A percentile compares a stretch with the other conserved stretches of the same genome.
Evolutionary conservation across 2,113 vertebrate species (phyloP).

Genomic region (Mystacornis crossleyi): DNA sequence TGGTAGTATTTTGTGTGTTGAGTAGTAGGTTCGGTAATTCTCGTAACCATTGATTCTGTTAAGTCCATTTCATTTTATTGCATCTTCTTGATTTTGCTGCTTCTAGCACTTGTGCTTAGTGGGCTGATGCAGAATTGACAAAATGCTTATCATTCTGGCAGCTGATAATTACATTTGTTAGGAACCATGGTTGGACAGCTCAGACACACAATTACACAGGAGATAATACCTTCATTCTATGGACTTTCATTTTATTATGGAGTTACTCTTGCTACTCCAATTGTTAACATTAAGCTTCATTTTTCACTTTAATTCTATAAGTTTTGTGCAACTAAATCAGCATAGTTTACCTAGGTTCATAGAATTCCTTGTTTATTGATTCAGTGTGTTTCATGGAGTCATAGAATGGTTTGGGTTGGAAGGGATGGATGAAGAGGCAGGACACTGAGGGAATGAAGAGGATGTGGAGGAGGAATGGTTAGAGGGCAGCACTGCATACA

Average conservation of each 20-base stretch:
- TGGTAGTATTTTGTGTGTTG: neutral
- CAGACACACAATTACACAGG: neutral
- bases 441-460: neutral
- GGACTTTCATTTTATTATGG: neutral
- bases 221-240: neutral
- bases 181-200: neutral
- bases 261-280: neutral
- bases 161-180: neutral
- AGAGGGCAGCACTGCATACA: neutral
- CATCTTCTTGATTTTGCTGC: neutral
- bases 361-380: neutral
- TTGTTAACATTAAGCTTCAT: neutral
- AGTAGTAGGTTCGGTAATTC: neutral
- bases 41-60: neutral
- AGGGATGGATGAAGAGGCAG: neutral
- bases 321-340: neutral
- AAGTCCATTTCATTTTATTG: constrained; percentile 10
- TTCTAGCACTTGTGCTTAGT: neutral
- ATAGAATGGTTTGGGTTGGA: neutral
- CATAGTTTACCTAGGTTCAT: neutral
- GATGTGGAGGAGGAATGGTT: neutral
- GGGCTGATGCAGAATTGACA: neutral
- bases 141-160: neutral
- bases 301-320: neutral
- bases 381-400: neutral